phyloP scores from a whole-genome alignment of 2,113 vertebrate species.

The Xiphias gladius region DNA sequence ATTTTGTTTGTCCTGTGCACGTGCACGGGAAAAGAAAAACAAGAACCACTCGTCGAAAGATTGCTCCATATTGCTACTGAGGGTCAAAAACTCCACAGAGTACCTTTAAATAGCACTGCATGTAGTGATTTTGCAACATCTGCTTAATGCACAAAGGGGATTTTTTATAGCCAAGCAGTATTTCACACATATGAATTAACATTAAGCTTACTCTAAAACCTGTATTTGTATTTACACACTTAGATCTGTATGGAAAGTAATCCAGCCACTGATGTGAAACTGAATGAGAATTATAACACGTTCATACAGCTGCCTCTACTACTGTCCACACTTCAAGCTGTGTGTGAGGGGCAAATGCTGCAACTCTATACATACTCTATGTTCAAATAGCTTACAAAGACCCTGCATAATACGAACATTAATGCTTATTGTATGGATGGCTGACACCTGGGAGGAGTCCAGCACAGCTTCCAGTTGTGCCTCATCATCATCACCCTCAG shows the following conservation, averaged over 20 bases:
- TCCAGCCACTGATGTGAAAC: neutral
- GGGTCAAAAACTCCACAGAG: too few species aligned
- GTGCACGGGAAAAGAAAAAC: neutral
- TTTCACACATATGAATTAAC: neutral
- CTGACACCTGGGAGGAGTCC: conserved; percentile 29
- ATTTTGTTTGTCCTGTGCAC: neutral
- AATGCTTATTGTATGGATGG: conserved; percentile 24
- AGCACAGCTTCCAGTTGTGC: conserved; percentile 44
- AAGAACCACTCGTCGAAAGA: too few species aligned
- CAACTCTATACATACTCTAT: neutral
- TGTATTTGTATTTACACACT: neutral
- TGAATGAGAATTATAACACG: neutral
- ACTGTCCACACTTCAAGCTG: neutral
- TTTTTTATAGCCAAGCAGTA: too few species aligned
- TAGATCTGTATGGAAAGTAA: too few species aligned
- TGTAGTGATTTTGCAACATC: too few species aligned
- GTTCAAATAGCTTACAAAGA: neutral
- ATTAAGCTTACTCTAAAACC: neutral
- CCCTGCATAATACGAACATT: neutral
- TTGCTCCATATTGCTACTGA: too few species aligned
- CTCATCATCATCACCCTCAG: conserved; percentile 43
- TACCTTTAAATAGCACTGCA: too few species aligned
- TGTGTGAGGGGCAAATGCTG: neutral
- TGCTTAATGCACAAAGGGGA: too few species aligned
- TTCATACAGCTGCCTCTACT: neutral